Conservation (phyloP, 2,113 vertebrate species). For the Pterophyllum scalare region DNA sequence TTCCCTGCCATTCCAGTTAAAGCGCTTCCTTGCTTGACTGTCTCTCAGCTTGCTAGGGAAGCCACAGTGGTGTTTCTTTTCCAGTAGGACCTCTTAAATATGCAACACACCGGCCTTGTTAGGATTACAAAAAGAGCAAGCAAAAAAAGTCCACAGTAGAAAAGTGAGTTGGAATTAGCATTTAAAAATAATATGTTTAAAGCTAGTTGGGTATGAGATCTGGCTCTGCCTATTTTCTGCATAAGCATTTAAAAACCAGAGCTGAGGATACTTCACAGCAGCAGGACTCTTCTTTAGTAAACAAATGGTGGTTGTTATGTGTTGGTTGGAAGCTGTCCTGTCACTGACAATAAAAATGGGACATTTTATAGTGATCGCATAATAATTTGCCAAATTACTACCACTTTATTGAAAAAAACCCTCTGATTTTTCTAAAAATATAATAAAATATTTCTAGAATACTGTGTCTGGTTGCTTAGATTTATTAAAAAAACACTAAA, state of each 20-base stretch:
- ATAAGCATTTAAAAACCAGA: conserved; percentile 3
- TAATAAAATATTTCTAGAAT: not conserved
- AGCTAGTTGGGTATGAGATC: conserved; percentile 20
- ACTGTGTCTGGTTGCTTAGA: not conserved
- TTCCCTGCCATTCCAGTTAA: not conserved
- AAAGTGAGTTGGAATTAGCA: not conserved
- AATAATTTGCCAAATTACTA: not conserved
- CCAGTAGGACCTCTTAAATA: conserved; percentile 27
- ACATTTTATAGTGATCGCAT: not conserved
- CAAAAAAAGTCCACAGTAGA: not conserved
- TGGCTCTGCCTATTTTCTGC: not conserved
- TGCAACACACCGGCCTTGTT: conserved; percentile 31
- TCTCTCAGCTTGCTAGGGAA: conserved; percentile 11
- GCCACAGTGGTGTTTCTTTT: not conserved
- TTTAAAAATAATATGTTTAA: conserved; percentile 25
- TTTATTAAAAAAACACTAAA: conserved; percentile 17
- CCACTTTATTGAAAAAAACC: not conserved
- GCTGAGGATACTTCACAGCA: not conserved
- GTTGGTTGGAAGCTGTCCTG: not conserved
- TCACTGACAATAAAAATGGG: not conserved
- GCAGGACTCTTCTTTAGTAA: not conserved
- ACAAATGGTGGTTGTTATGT: not conserved
- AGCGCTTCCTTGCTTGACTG: not conserved
- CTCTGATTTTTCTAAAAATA: not conserved
- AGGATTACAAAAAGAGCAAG: not conserved